phyloP scores from a whole-genome alignment of 1,140 invertebrate species.

The Aricia agestis region DNA sequence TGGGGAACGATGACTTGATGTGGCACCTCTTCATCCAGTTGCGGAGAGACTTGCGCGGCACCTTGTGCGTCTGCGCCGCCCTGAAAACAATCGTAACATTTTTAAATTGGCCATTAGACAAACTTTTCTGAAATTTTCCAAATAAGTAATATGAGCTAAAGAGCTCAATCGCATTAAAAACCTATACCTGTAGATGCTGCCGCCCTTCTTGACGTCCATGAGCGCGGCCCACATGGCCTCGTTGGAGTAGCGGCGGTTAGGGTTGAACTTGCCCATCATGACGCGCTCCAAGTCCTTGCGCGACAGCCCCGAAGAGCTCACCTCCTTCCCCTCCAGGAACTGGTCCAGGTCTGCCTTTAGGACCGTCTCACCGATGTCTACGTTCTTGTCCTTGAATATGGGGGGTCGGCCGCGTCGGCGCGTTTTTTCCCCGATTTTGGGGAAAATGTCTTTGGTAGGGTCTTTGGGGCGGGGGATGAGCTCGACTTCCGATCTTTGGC shows the following conservation, averaged over 20 bases:
- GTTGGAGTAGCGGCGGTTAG: slow-evolving; percentile 67
- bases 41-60: slow-evolving; percentile 72
- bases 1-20: slow-evolving; percentile 75
- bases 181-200: slow-evolving; percentile 71
- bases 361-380: slow-evolving; percentile 67
- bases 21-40: slow-evolving; percentile 77
- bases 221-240: slow-evolving; percentile 72
- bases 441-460: slow-evolving; percentile 40
- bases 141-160: no score
- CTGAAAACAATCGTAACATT: slow-evolving; percentile 41
- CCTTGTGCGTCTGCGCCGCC: slow-evolving; percentile 75
- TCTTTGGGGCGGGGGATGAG: slow-evolving; percentile 50
- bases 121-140: no score
- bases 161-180: no score
- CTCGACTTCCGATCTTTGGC: slow-evolving; percentile 59
- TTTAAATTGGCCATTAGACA: no score
- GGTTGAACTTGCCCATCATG: slow-evolving; percentile 75
- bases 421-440: slow-evolving; percentile 46
- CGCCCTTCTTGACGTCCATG: slow-evolving; percentile 75
- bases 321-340: slow-evolving; percentile 70
- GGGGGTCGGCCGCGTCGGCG: slow-evolving; percentile 53
- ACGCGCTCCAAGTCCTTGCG: slow-evolving; percentile 68
- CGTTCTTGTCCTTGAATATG: slow-evolving; percentile 62
- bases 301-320: slow-evolving; percentile 67
- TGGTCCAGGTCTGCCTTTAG: slow-evolving; percentile 69